phyloP scores from a whole-genome alignment of 2,797 vertebrate genomes.

The Epinephelus malabaricus region DNA sequence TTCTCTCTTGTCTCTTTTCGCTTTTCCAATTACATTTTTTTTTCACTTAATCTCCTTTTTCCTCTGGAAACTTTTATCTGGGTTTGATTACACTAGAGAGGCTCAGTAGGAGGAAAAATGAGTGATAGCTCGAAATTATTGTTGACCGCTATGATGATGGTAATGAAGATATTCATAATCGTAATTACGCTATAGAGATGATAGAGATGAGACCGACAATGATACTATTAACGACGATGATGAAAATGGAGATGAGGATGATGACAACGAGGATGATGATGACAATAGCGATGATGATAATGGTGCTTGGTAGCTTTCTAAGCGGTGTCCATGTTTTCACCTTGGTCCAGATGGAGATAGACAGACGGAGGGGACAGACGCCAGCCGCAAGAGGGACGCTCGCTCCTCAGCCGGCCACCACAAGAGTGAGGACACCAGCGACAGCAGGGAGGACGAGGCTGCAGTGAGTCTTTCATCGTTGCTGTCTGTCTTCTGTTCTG shows the following conservation, averaged over 20 bases:
- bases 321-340: constrained; percentile 57
- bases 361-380: constrained; percentile 88
- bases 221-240: constrained; percentile 53
- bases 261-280: constrained; percentile 25
- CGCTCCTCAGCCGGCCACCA: constrained; percentile 77
- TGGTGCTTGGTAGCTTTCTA: constrained; percentile 36
- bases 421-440: constrained; percentile 90
- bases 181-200: constrained; percentile 32
- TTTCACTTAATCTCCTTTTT: constrained; percentile 49
- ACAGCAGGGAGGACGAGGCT: constrained; percentile 93
- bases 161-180: constrained; percentile 54
- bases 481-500: constrained; percentile 4
- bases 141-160: constrained; percentile 48
- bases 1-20: constrained; percentile 44
- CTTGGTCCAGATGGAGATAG: constrained; percentile 90
- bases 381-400: constrained; percentile 81
- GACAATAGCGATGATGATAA: constrained; percentile 27
- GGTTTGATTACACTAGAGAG: constrained; percentile 45
- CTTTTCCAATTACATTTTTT: constrained; percentile 56
- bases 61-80: constrained; percentile 54
- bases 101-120: constrained; percentile 16
- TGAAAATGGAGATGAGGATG: constrained; percentile 37
- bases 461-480: constrained; percentile 79
- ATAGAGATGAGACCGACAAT: constrained; percentile 48
- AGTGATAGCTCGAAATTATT: constrained; percentile 38